These are phyloP conservation scores for Ephialtes manifestator DNA, from an alignment of 2,888 invertebrate species.

Conservation along the genomic window DNA sequence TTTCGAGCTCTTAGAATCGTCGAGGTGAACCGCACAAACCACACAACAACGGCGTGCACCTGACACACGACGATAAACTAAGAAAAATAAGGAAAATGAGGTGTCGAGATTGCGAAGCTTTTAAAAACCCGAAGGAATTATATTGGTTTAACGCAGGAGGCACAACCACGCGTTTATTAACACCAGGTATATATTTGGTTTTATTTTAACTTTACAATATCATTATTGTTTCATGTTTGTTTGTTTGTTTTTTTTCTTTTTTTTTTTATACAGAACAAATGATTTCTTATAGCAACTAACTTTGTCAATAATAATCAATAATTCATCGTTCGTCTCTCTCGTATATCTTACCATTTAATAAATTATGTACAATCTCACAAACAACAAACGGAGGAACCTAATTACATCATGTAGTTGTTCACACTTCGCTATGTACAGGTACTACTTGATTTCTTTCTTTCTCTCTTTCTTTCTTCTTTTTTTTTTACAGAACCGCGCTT, in stretches of 20 bases:
- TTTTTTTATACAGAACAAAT: slow-evolving; percentile 83
- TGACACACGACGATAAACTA: slow-evolving; percentile 56
- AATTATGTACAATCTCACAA: slow-evolving; percentile 86
- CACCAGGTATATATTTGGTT: slow-evolving; percentile 85
- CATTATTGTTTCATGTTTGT: slow-evolving; percentile 79
- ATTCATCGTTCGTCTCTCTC: slow-evolving; percentile 67
- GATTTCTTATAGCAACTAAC: slow-evolving; percentile 81
- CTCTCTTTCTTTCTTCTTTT: slow-evolving; percentile 54
- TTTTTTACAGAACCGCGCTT: slow-evolving; percentile 79
- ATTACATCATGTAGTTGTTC: slow-evolving; percentile 85
- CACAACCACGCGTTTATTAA: slow-evolving; percentile 75
- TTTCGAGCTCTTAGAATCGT: slow-evolving; percentile 86
- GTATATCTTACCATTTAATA: slow-evolving; percentile 83
- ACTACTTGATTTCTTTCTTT: slow-evolving; percentile 81
- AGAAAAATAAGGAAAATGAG: slow-evolving; percentile 63
- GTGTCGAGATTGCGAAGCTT: slow-evolving; percentile 50
- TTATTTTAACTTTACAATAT: slow-evolving; percentile 85
- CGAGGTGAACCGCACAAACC: slow-evolving; percentile 82
- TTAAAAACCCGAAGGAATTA: slow-evolving; percentile 13
- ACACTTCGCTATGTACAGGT: slow-evolving; percentile 86
- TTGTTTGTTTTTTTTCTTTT: slow-evolving; percentile 61
- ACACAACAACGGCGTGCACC: slow-evolving; percentile 69
- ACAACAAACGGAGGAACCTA: slow-evolving; percentile 86
- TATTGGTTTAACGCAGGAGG: not conserved
- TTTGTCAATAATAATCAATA: slow-evolving; percentile 82